Conservation (phyloP, 2,888 invertebrate species). For the Agrotis segetum region DNA sequence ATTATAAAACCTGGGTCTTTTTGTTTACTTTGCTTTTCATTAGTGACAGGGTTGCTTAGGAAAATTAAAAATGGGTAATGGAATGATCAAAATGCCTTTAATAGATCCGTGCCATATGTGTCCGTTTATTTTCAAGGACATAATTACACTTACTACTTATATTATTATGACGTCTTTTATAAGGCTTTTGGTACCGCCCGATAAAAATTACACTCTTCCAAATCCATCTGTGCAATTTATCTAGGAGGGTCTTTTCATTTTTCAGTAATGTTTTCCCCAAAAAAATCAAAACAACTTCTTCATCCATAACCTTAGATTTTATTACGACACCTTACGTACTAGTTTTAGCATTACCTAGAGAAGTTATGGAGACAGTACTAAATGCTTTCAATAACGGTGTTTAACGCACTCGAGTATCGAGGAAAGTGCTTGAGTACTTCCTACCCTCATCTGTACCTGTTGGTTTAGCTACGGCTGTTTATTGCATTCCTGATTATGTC, state of each 20-base stretch:
- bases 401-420: constrained; percentile 32
- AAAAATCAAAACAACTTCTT: background rate
- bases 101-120: too few relatives aligned
- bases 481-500: constrained; percentile 30
- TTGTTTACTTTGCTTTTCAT: constrained; percentile 20
- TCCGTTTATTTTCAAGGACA: too few relatives aligned
- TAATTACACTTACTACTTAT: too few relatives aligned
- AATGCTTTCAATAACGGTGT: constrained; percentile 52
- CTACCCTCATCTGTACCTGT: constrained; percentile 34
- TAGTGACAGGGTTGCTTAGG: background rate
- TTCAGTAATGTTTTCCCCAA: background rate
- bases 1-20: constrained; percentile 44
- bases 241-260: background rate
- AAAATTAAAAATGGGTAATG: background rate
- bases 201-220: background rate
- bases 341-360: constrained; percentile 15
- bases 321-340: constrained; percentile 2
- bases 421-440: constrained; percentile 40
- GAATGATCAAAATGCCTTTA: background rate
- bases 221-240: background rate
- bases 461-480: constrained; percentile 15
- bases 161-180: background rate
- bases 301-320: background rate
- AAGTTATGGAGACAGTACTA: constrained; percentile 28
- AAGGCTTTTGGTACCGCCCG: background rate